These are phyloP conservation scores for Anoplius nigerrimus DNA, from an alignment of 2,888 invertebrate genomes.

Conservation along the genomic window DNA sequence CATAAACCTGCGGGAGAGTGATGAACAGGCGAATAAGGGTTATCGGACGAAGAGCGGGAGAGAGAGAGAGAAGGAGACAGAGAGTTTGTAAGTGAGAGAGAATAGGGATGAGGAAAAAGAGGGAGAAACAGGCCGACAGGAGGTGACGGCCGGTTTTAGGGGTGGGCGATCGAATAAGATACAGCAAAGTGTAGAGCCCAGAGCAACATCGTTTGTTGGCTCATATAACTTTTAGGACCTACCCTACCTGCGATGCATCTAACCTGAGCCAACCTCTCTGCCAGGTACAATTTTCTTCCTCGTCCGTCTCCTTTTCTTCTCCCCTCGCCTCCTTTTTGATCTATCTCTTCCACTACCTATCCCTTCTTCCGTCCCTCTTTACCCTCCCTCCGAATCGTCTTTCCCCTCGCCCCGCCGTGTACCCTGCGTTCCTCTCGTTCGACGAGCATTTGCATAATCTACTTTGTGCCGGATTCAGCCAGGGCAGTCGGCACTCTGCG, in stretches of 20 bases:
- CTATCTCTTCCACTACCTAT: constrained; percentile 12
- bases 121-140: background rate
- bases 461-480: constrained; percentile 53
- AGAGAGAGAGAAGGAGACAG: background rate
- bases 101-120: background rate
- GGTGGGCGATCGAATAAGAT: no score
- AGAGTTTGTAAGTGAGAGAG: background rate
- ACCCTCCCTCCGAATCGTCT: constrained; percentile 18
- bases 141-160: no score
- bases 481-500: constrained; percentile 44
- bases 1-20: constrained; percentile 6
- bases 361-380: constrained; percentile 19
- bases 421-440: constrained; percentile 44
- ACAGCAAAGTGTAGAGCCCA: constrained; percentile 3
- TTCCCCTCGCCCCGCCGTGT: background rate
- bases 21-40: constrained; percentile 6
- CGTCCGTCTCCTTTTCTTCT: constrained; percentile 14
- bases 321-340: constrained; percentile 12
- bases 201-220: constrained; percentile 18
- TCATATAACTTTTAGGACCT: constrained; percentile 43
- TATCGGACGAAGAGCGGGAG: background rate
- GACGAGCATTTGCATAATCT: constrained; percentile 56
- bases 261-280: constrained; percentile 17
- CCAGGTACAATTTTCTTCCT: constrained; percentile 32
- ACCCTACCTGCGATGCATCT: constrained; percentile 16